Evolutionary conservation across 2,113 vertebrate genomes (phyloP).

Genomic region (Triplophysa siluroides): DNA sequence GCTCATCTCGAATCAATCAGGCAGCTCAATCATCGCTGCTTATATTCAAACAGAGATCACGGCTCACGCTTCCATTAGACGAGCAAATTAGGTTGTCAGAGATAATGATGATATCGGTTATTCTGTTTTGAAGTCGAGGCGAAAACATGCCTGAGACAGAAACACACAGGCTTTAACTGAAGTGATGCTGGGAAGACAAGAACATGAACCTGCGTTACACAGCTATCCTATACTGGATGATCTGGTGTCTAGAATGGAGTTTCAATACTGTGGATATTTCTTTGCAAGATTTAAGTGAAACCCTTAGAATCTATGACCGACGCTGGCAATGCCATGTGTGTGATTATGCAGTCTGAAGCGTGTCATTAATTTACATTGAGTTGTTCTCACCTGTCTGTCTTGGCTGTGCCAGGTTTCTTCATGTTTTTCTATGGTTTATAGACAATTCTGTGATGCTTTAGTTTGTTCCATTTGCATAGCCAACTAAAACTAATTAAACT

Average conservation of each 20-base stretch:
- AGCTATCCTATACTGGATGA: slow-evolving; percentile 1
- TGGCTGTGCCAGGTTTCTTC: background rate
- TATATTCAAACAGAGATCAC: slow-evolving; percentile 30
- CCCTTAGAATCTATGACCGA: background rate
- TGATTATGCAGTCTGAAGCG: background rate
- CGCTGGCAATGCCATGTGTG: background rate
- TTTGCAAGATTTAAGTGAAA: slow-evolving; percentile 7
- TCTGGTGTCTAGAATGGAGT: background rate
- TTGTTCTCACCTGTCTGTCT: background rate
- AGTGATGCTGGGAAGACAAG: background rate
- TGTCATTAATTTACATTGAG: slow-evolving; percentile 11
- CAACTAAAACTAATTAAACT: too few species aligned
- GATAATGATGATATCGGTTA: slow-evolving; percentile 35
- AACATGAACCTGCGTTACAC: slow-evolving; percentile 2
- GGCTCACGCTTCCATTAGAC: slow-evolving; percentile 8
- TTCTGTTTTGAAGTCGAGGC: slow-evolving; percentile 30
- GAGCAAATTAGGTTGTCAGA: slow-evolving; percentile 26
- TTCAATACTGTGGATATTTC: background rate
- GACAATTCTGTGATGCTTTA: background rate
- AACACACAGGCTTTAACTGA: background rate
- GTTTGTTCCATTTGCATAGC: background rate
- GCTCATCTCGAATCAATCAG: slow-evolving; percentile 32
- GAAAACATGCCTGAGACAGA: slow-evolving; percentile 5
- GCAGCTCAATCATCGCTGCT: slow-evolving; percentile 12
- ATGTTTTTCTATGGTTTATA: background rate